phyloP scores from a whole-genome alignment of 2,888 invertebrate species.

The Pasiphila rectangulata region DNA sequence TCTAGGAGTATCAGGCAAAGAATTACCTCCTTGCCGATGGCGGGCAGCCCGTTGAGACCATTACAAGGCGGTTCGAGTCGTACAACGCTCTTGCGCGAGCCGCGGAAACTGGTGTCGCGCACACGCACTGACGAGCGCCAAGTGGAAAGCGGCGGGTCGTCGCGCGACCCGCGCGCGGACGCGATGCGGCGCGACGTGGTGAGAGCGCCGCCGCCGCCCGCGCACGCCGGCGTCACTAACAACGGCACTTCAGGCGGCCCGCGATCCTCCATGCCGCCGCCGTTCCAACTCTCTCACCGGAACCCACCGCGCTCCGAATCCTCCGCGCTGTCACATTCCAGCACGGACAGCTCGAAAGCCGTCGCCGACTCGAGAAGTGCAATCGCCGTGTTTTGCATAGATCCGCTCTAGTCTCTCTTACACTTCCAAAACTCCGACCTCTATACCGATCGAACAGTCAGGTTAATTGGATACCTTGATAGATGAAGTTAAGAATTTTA shows the following conservation, averaged over 20 bases:
- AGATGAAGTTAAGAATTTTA: slow-evolving; percentile 43
- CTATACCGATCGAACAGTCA: slow-evolving; percentile 46
- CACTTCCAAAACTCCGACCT: slow-evolving; percentile 45
- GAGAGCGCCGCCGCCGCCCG: slow-evolving; percentile 58
- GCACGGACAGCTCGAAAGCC: slow-evolving; percentile 70
- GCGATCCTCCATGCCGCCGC: slow-evolving; percentile 81
- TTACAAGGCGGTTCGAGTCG: slow-evolving; percentile 84
- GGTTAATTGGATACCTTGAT: slow-evolving; percentile 39
- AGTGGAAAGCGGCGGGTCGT: slow-evolving; percentile 69
- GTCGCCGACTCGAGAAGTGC: slow-evolving; percentile 71
- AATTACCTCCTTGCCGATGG: slow-evolving; percentile 81
- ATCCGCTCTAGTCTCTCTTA: slow-evolving; percentile 54
- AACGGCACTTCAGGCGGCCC: slow-evolving; percentile 75
- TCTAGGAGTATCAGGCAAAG: slow-evolving; percentile 46
- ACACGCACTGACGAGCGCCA: slow-evolving; percentile 85
- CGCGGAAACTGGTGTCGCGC: slow-evolving; percentile 82
- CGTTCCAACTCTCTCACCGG: slow-evolving; percentile 79
- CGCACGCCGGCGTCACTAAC: slow-evolving; percentile 69
- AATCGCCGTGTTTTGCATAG: slow-evolving; percentile 79
- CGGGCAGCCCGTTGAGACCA: slow-evolving; percentile 80
- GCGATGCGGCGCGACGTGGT: slow-evolving; percentile 67
- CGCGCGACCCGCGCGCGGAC: slow-evolving; percentile 69
- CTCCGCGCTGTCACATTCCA: slow-evolving; percentile 75
- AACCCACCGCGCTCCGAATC: slow-evolving; percentile 73
- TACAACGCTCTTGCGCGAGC: slow-evolving; percentile 83